Conservation (phyloP, 2,888 invertebrate species). For the Tiliacea citrago region DNA sequence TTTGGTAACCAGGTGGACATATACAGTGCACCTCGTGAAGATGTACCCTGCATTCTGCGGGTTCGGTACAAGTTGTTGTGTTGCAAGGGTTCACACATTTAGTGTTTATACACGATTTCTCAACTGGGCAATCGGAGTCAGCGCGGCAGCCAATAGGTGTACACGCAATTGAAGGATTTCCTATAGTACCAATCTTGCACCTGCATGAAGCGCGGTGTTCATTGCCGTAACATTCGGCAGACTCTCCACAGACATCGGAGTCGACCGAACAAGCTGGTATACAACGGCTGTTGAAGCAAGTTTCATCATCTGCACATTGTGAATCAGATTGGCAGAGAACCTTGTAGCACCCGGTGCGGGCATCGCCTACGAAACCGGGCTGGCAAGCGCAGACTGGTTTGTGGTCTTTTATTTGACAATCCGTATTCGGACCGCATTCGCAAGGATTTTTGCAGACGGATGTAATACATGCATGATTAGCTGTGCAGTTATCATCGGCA, state of each 20-base stretch:
- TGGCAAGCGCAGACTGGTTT: conserved; percentile 97
- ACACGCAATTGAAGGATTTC: conserved; percentile 95
- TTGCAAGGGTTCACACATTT: conserved; percentile 95
- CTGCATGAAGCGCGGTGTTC: conserved; percentile 96
- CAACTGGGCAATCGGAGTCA: conserved; percentile 95
- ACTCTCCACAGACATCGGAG: conserved; percentile 93
- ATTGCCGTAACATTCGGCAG: conserved; percentile 95
- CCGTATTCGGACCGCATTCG: conserved; percentile 95
- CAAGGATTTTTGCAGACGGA: conserved; percentile 96
- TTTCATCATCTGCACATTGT: conserved; percentile 95
- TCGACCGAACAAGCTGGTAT: conserved; percentile 94
- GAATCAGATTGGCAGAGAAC: conserved; percentile 93
- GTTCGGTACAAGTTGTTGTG: conserved; percentile 92
- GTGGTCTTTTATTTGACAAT: conserved; percentile 96
- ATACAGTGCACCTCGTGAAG: conserved; percentile 95
- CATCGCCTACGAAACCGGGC: conserved; percentile 96
- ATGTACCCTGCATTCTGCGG: conserved; percentile 94
- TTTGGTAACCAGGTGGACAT: conserved; percentile 95
- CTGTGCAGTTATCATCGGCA: conserved; percentile 94
- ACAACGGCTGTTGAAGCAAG: conserved; percentile 96
- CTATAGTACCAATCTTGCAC: conserved; percentile 95
- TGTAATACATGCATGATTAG: conserved; percentile 94
- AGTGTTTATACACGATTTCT: conserved; percentile 95
- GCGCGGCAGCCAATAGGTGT: conserved; percentile 95
- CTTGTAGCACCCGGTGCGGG: conserved; percentile 94